These are phyloP conservation scores for Mnemiopsis leidyi DNA, from an alignment of 37 sponge, comb jelly and placozoan genomes.

Conservation along the genomic window DNA sequence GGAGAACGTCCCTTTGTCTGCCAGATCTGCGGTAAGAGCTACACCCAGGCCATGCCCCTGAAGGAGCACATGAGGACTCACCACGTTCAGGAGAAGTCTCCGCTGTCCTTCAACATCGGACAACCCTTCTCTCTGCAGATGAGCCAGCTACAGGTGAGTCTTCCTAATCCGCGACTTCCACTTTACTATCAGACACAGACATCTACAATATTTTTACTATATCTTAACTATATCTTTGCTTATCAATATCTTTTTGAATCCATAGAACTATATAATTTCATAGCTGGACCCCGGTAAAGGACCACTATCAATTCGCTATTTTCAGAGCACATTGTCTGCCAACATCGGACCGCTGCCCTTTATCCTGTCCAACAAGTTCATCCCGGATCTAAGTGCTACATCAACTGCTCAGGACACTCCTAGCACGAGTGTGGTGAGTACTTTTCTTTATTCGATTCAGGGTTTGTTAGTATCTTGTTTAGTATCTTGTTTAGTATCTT, in stretches of 20 bases:
- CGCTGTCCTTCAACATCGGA: constrained; percentile 41
- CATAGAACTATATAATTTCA: too few species aligned
- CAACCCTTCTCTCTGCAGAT: constrained; percentile 39
- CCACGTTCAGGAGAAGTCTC: not conserved
- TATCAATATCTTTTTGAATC: too few species aligned
- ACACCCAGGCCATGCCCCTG: constrained; percentile 55
- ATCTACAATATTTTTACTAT: too few species aligned
- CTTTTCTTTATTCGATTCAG: too few species aligned
- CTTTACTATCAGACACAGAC: too few species aligned
- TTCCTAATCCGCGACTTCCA: too few species aligned
- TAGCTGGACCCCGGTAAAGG: too few species aligned
- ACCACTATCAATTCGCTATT: too few species aligned
- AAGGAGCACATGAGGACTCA: constrained; percentile 55
- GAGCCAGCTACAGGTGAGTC: not conserved
- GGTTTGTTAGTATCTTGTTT: too few species aligned
- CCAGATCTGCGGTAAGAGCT: constrained; percentile 46
- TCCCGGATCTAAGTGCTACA: not conserved
- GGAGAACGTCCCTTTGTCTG: constrained; percentile 45
- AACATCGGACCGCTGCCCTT: not conserved
- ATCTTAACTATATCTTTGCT: too few species aligned
- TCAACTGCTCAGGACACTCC: not conserved
- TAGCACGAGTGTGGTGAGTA: not conserved
- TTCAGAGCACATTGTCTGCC: not conserved
- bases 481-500: too few species aligned
- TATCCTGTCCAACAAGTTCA: constrained; percentile 36